Evolutionary conservation across 2,888 invertebrate species (phyloP).

Genomic region (Mesopsocus fuscifrons): DNA sequence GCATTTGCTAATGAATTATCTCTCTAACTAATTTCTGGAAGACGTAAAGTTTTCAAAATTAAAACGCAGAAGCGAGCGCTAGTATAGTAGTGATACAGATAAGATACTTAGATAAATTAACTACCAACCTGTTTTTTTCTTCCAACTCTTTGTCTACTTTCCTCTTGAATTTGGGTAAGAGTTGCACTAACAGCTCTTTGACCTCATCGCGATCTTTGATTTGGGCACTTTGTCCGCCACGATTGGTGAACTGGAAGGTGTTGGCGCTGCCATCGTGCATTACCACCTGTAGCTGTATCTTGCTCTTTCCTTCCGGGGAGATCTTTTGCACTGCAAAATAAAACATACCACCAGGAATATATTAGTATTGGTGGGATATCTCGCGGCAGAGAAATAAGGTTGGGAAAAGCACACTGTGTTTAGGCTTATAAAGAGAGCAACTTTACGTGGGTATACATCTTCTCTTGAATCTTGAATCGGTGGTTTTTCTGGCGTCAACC

Average conservation of each 20-base stretch:
- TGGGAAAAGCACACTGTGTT: background rate
- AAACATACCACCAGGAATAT: no score
- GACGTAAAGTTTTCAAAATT: no score
- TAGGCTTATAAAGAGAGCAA: background rate
- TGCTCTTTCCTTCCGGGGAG: slow-evolving; percentile 89
- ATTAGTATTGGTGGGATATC: no score
- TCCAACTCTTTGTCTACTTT: slow-evolving; percentile 81
- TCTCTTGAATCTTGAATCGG: no score
- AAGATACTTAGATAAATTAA: no score
- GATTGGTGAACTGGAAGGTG: slow-evolving; percentile 93
- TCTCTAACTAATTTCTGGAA: no score
- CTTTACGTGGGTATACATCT: no score
- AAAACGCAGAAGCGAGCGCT: background rate
- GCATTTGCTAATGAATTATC: no score
- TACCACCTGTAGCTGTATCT: slow-evolving; percentile 94
- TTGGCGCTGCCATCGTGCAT: slow-evolving; percentile 84
- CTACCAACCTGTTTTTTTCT: slow-evolving; percentile 56
- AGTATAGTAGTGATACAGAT: no score
- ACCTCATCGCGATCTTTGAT: slow-evolving; percentile 81
- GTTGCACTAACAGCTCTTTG: slow-evolving; percentile 74
- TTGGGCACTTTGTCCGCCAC: slow-evolving; percentile 63
- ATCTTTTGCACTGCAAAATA: slow-evolving; percentile 74
- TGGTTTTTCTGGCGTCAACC: no score
- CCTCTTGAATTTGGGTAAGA: slow-evolving; percentile 82
- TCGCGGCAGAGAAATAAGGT: background rate